Evolutionary conservation across 2,797 vertebrate genomes (phyloP).

Genomic region (Gouania willdenowi): DNA sequence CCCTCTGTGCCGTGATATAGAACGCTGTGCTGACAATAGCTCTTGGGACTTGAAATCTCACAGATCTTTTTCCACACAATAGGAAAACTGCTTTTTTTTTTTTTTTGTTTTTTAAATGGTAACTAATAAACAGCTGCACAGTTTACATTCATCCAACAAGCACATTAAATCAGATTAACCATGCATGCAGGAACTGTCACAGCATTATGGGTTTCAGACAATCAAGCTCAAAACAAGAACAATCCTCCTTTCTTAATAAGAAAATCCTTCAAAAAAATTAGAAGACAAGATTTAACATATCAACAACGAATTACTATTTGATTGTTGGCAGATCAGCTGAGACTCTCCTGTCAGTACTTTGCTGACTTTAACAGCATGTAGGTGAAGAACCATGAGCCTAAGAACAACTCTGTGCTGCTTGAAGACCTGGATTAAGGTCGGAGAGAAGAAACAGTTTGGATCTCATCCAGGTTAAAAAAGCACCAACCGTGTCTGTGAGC

Average conservation of each 20-base stretch:
- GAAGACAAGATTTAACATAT: conserved; percentile 8
- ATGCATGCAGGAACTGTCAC: too few relatives aligned
- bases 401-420: conserved; percentile 31
- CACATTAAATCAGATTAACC: neutral
- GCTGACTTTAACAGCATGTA: conserved; percentile 34
- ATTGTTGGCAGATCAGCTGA: conserved; percentile 2
- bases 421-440: conserved; percentile 61
- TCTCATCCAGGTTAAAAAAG: conserved; percentile 24
- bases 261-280: too few relatives aligned
- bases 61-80: too few relatives aligned
- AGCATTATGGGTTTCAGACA: too few relatives aligned
- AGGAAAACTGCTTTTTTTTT: neutral
- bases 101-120: too few relatives aligned
- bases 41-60: conserved; percentile 5
- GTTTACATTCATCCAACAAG: neutral
- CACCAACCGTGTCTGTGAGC: neutral
- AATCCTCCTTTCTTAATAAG: too few relatives aligned
- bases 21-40: conserved; percentile 17
- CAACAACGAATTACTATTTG: conserved; percentile 15
- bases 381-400: conserved; percentile 24
- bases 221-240: too few relatives aligned
- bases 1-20: conserved; percentile 40
- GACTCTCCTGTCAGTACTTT: conserved; percentile 36
- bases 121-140: neutral
- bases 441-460: conserved; percentile 48